Evolutionary conservation across 2,888 invertebrate genomes (phyloP).

Genomic region (Lottia gigantea): DNA sequence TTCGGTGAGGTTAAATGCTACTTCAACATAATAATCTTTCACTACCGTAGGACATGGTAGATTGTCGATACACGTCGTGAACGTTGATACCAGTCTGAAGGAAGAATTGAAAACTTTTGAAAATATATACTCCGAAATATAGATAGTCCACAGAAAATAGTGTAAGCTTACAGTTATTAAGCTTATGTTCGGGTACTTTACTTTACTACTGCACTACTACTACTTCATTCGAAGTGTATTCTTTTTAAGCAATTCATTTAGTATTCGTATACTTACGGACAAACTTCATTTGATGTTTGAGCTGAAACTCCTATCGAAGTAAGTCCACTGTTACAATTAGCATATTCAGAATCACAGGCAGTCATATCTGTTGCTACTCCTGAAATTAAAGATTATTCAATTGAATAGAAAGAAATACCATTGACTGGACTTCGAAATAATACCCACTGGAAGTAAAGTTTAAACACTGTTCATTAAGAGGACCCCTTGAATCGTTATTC

Average conservation of each 20-base stretch:
- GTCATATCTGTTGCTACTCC: neutral
- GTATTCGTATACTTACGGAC: slow-evolving; percentile 5
- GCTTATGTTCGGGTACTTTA: too few species aligned
- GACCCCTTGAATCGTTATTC: too few species aligned
- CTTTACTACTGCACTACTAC: too few species aligned
- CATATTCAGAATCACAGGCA: slow-evolving; percentile 1
- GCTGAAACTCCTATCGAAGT: neutral
- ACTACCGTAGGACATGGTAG: neutral
- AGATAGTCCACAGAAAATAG: too few species aligned
- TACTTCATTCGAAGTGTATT: too few species aligned
- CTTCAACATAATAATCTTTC: neutral
- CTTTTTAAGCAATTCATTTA: too few species aligned
- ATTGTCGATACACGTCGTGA: neutral
- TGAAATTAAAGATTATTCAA: neutral
- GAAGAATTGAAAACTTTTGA: neutral
- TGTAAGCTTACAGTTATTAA: too few species aligned
- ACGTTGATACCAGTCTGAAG: neutral
- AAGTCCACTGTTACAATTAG: neutral
- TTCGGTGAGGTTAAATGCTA: neutral
- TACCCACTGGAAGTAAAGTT: too few species aligned
- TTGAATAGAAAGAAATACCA: too few species aligned
- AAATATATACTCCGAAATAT: too few species aligned
- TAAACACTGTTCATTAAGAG: too few species aligned
- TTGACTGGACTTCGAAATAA: too few species aligned
- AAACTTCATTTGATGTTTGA: slow-evolving; percentile 1